Base-by-base conservation (phyloP, 2,797 vertebrate genomes). In the Sandelia bainsii region DNA sequence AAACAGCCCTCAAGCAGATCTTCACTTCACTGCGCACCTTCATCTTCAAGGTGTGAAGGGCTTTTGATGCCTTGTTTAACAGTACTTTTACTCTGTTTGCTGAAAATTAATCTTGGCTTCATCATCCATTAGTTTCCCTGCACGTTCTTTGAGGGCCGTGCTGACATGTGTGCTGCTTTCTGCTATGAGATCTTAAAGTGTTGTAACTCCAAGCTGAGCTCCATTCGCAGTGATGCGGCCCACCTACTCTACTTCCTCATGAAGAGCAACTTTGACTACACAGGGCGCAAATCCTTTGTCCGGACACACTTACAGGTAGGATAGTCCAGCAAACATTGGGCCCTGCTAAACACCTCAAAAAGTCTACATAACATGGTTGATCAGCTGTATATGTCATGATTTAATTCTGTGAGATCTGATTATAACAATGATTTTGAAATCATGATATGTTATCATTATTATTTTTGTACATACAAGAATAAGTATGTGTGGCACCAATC, bases 191-290 rank as follows among this genome's bases (percentile, higher is more conserved):
- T 97, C 74, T 93, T 99, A 70, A 99, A 99, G 85, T 99, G 96
- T 64, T 99, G 98, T 54, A 99, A 98, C 92, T 98, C 97, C 88
- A 99, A 99, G 82, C 93, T 99, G 81, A 96, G 97, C 92, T 97
- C 96, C 79, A 98, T 98, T 81, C 94, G 98, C 54, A 96, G 94
- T 0, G 98, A 99, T 13, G 96, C 98, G 0, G 98, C 98, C 0
- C 97, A 98, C 64, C 94, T 99, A 53, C 96, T 99, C 23, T 99
- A 99, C 86, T 99, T 99, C 88, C 94, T 99, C 75, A 99, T 99
- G 98, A 96, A 97, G 86, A 99, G 97, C 91, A 99, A 99, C 92
- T 99, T 99, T 6, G 98, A 99, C 91, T 99, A 98, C 93, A 99
- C 97, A 0, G 95, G 96, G 5, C 97, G 98, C 86, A 98, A 96